phyloP scores from a whole-genome alignment of 2,797 vertebrate species.

The Pseudochirops cupreus region DNA sequence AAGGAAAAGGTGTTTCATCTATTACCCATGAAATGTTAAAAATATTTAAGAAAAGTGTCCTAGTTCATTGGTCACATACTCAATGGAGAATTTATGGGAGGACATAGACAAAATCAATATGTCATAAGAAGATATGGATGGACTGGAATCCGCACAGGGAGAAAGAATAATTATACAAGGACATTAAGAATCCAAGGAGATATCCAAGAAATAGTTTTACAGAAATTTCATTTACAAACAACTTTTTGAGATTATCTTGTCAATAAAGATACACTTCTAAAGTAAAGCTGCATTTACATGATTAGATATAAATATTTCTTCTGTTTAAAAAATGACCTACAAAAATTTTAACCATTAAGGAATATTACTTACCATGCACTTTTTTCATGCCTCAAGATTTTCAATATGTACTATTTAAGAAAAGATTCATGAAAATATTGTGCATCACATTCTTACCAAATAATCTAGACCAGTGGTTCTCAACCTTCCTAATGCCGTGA shows the following conservation, averaged over 20 bases:
- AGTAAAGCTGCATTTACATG: background rate
- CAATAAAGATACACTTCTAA: background rate
- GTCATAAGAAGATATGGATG: background rate
- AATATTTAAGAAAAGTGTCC: background rate
- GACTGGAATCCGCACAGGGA: background rate
- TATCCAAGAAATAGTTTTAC: background rate
- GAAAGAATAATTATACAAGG: background rate
- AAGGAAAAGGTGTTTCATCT: background rate
- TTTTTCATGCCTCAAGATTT: background rate
- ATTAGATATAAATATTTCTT: background rate
- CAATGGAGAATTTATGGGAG: background rate
- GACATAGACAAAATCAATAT: background rate
- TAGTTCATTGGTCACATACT: background rate
- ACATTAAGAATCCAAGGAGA: background rate
- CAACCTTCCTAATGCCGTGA: too few relatives aligned
- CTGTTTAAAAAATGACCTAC: background rate
- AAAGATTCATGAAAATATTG: background rate
- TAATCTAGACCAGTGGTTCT: too few relatives aligned
- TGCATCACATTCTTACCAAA: background rate
- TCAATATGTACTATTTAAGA: background rate
- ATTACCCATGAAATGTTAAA: background rate
- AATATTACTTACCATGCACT: background rate
- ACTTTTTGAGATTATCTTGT: background rate
- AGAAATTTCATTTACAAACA: background rate
- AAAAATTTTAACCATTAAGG: background rate